Percentiles rank a stretch among this genome's conserved stretches.
phyloP scores from a whole-genome alignment of 2,113 vertebrate genomes.

The Ornithorhynchus anatinus region DNA sequence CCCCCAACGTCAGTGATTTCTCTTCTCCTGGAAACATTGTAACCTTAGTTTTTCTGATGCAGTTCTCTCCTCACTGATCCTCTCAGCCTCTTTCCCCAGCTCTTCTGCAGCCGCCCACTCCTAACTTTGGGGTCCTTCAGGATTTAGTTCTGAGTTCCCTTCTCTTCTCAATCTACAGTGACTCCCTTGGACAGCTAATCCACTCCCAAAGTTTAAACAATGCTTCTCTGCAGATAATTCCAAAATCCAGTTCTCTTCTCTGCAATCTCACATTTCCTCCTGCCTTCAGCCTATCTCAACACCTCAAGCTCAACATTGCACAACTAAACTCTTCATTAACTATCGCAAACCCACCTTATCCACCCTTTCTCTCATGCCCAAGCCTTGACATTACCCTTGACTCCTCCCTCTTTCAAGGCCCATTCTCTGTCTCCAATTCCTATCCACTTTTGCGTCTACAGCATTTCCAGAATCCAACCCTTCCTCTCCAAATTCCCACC shows the following conservation, averaged over 20 bases:
- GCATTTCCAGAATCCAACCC: not conserved
- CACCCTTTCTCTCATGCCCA: not conserved
- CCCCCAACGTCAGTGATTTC: too few species aligned
- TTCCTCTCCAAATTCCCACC: not conserved
- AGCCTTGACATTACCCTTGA: not conserved
- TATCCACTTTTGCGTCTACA: too few species aligned
- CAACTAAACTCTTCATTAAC: too few species aligned
- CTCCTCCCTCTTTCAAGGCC: not conserved
- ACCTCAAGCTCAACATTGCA: too few species aligned
- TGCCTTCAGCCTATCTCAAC: too few species aligned
- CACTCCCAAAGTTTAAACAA: too few species aligned
- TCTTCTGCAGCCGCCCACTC: not conserved
- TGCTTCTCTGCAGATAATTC: too few species aligned
- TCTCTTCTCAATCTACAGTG: too few species aligned
- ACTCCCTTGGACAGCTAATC: too few species aligned
- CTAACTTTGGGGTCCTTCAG: not conserved
- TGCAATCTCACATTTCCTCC: too few species aligned
- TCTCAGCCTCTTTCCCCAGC: not conserved
- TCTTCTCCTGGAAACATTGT: not conserved
- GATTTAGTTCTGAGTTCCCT: not conserved
- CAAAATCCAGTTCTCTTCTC: too few species aligned
- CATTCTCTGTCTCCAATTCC: too few species aligned
- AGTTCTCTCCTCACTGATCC: not conserved
- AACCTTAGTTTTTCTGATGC: not conserved
- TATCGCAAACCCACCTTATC: not conserved